These are phyloP conservation scores for Bradypodion ventrale DNA, from an alignment of 2,797 vertebrate species.

Conservation along the genomic window DNA sequence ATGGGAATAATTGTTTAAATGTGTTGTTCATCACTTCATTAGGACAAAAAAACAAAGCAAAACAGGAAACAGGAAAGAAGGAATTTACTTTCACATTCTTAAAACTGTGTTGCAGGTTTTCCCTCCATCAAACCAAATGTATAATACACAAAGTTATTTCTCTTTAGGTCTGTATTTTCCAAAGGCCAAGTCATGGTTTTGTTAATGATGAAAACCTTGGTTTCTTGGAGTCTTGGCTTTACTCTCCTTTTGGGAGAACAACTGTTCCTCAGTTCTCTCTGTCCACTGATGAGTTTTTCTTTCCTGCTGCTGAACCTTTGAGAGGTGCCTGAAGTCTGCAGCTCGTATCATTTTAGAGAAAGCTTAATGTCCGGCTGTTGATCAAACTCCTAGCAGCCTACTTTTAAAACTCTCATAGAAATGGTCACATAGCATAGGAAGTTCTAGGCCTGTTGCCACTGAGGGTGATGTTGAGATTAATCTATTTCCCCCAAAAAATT, in stretches of 20 bases:
- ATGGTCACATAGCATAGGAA: slow-evolving; percentile 48
- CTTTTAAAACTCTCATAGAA: slow-evolving; percentile 68
- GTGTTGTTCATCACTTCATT: not conserved
- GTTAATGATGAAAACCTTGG: slow-evolving; percentile 13
- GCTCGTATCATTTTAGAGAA: slow-evolving; percentile 63
- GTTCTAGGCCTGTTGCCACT: slow-evolving; percentile 58
- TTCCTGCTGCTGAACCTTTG: slow-evolving; percentile 56
- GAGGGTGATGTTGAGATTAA: slow-evolving; percentile 53
- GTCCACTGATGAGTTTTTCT: slow-evolving; percentile 36
- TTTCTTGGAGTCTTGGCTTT: slow-evolving; percentile 50
- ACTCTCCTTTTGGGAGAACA: slow-evolving; percentile 61
- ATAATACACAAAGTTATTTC: slow-evolving; percentile 31
- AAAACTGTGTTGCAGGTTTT: not conserved
- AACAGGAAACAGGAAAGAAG: not conserved
- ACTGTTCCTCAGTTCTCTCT: slow-evolving; percentile 36
- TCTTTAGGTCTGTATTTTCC: not conserved
- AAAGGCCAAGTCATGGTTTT: not conserved
- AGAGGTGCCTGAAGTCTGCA: slow-evolving; percentile 52
- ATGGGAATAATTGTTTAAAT: not conserved
- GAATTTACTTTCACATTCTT: not conserved
- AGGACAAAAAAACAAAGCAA: not conserved
- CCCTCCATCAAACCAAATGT: not conserved
- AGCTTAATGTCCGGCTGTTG: slow-evolving; percentile 56
- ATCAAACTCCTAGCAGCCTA: slow-evolving; percentile 65
- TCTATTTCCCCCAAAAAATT: no score